Evolutionary conservation across 2,888 invertebrate genomes (phyloP), one percentile per base, ranked within the genome.

Genomic region (Folsomia manolachei): DNA sequence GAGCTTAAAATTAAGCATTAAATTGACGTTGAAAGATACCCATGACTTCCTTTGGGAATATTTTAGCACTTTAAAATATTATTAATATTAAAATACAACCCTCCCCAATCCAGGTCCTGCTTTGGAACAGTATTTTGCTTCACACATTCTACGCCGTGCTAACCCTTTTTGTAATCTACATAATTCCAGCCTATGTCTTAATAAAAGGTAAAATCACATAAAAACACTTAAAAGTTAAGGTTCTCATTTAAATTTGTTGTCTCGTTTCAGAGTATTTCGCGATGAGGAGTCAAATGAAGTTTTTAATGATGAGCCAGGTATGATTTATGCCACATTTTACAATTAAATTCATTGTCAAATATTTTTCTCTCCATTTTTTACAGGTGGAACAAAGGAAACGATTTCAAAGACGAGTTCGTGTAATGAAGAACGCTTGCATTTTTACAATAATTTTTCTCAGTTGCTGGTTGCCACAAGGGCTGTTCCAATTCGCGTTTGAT

Each of bases 381-480:
- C 39, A 74, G 74, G 65, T 74, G 39, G 75, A 78, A 62, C 73
- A 76, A 63, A 74, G 72, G 71, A 75, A 78, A 51, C 62, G 76
- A 64, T 75, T 76, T 61, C 73, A 74, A 51, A 73, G 75, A 27
- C 73, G 78, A 14, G 60, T 78, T 9, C 51, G 78, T 24, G 70
- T 78, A 2, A 78, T 78, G 78, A 71, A 76, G 39, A 78, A 78
- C 63, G 75, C 76, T 1, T 78, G 76, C 62, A 76, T 78, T 60
- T 78, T 78, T 68, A 74, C 75, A 1, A 76, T 39, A 14, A 4
- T 39, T 73, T 25, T 73, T 70, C 39, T 61, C 70, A 9, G 39
- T 39, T 71, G 72, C 25, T 78, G 76, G 76, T 64, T 78, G 1
- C 78, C 78, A 2, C 70, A 71, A 63, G 78, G 78, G 21, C 52